Evolutionary conservation across 2,888 invertebrate genomes (phyloP).

Genomic region (Philaethria dido): DNA sequence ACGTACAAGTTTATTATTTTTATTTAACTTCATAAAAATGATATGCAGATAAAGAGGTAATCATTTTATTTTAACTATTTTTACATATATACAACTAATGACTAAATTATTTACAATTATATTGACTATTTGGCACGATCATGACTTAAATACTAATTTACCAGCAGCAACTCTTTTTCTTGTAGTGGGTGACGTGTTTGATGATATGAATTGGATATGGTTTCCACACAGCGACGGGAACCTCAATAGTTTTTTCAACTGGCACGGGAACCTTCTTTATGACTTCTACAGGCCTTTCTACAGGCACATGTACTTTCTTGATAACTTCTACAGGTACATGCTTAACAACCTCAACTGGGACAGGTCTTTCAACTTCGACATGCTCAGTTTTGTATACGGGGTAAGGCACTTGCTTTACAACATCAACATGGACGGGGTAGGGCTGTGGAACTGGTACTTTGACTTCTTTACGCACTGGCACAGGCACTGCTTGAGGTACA

Average conservation of each 20-base stretch:
- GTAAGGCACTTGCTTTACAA: conserved; percentile 75
- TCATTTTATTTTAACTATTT: conserved; percentile 51
- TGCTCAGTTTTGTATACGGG: conserved; percentile 76
- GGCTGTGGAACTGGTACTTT: conserved; percentile 76
- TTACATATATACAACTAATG: conserved; percentile 68
- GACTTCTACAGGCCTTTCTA: conserved; percentile 75
- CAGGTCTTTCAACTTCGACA: conserved; percentile 73
- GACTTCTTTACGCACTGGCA: conserved; percentile 73
- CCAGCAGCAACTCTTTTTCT: conserved; percentile 78
- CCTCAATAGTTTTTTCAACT: conserved; percentile 72
- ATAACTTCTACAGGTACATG: conserved; percentile 75
- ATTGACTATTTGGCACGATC: conserved; percentile 79
- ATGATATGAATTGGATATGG: conserved; percentile 78
- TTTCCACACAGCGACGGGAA: conserved; percentile 76
- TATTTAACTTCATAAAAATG: conserved; percentile 19
- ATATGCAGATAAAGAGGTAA: conserved; percentile 48
- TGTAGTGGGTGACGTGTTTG: conserved; percentile 79
- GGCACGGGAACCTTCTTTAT: conserved; percentile 76
- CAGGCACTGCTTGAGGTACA: conserved; percentile 70
- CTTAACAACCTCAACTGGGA: conserved; percentile 70
- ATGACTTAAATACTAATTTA: conserved; percentile 59
- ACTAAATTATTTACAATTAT: conserved; percentile 78
- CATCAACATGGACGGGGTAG: conserved; percentile 75
- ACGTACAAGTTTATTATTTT: too few relatives aligned
- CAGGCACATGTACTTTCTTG: conserved; percentile 70